Percentiles rank a stretch among this genome's conserved stretches.
Evolutionary conservation across 1,140 invertebrate species (phyloP).

Genomic region (Sinonovacula constricta): DNA sequence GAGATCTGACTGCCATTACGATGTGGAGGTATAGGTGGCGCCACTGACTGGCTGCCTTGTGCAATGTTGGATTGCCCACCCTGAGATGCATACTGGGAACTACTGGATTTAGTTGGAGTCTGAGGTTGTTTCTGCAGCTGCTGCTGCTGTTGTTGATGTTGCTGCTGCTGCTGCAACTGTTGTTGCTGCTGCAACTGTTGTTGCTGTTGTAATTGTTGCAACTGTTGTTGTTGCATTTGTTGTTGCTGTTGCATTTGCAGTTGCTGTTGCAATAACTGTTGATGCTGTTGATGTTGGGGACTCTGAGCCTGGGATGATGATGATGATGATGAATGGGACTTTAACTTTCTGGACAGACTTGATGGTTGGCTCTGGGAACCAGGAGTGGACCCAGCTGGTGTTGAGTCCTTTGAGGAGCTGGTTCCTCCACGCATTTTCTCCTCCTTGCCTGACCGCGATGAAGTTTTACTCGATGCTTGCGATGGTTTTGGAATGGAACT

Average conservation of each 20-base stretch:
- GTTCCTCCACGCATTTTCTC: constrained; percentile 53
- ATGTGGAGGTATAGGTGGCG: constrained; percentile 50
- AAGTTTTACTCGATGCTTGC: constrained; percentile 57
- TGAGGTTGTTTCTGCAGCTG: constrained; percentile 51
- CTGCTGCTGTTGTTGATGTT: constrained; percentile 50
- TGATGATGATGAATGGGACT: constrained; percentile 41
- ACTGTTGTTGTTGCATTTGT: constrained; percentile 52
- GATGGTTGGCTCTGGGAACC: constrained; percentile 20
- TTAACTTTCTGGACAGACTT: constrained; percentile 40
- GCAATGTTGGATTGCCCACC: constrained; percentile 22
- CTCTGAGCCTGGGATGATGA: too few relatives aligned
- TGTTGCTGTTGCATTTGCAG: constrained; percentile 28
- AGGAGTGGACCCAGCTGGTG: constrained; percentile 8
- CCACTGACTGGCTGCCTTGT: constrained; percentile 39
- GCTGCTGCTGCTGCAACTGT: constrained; percentile 57
- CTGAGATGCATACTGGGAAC: constrained; percentile 10
- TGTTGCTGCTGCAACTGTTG: constrained; percentile 52
- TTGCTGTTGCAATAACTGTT: not conserved
- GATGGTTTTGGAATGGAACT: constrained; percentile 68
- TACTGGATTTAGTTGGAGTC: not conserved
- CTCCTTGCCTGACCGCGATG: constrained; percentile 51
- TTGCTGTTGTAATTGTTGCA: constrained; percentile 50
- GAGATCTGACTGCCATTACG: constrained; percentile 37
- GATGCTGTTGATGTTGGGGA: constrained; percentile 9
- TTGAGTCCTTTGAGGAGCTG: constrained; percentile 42